phyloP scores from a whole-genome alignment of 2,113 vertebrate genomes.

The Alosa alosa region DNA sequence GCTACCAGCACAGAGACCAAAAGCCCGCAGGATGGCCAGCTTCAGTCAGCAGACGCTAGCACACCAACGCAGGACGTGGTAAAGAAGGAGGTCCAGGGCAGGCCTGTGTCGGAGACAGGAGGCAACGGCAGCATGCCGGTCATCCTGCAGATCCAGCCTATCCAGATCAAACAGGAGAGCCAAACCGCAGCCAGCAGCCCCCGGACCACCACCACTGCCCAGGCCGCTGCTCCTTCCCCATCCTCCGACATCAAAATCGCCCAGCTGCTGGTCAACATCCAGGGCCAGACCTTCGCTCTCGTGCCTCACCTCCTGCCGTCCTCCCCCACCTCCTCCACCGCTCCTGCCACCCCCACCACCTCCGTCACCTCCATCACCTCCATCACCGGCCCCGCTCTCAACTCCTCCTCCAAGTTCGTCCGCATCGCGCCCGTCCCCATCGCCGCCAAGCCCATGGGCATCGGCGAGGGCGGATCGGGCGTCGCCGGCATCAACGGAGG shows the following conservation, averaged over 20 bases:
- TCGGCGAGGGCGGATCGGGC: constrained; percentile 57
- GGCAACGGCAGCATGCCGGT: constrained; percentile 70
- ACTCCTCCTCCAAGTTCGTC: constrained; percentile 86
- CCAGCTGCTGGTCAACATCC: constrained; percentile 90
- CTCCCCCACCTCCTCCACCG: constrained; percentile 8
- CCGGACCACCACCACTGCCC: neutral
- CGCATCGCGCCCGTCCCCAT: constrained; percentile 93
- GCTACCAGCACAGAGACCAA: constrained; percentile 64
- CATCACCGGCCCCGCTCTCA: constrained; percentile 64
- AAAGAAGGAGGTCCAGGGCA: constrained; percentile 57
- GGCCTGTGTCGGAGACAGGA: constrained; percentile 47
- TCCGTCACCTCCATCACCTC: neutral
- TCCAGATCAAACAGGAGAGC: constrained; percentile 83
- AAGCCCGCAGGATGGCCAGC: constrained; percentile 48
- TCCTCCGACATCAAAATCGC: constrained; percentile 83
- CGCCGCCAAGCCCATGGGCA: constrained; percentile 84
- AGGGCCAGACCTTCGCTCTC: constrained; percentile 91
- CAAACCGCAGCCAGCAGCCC: constrained; percentile 31
- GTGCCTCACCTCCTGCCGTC: constrained; percentile 87
- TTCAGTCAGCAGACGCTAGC: constrained; percentile 27
- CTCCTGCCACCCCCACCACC: neutral
- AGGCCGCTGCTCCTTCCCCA: constrained; percentile 52
- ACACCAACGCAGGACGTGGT: constrained; percentile 33
- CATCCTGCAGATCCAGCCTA: constrained; percentile 85
- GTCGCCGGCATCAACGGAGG: constrained; percentile 63